Conservation (phyloP, 2,797 vertebrate genomes). For the Staurois parvus region DNA sequence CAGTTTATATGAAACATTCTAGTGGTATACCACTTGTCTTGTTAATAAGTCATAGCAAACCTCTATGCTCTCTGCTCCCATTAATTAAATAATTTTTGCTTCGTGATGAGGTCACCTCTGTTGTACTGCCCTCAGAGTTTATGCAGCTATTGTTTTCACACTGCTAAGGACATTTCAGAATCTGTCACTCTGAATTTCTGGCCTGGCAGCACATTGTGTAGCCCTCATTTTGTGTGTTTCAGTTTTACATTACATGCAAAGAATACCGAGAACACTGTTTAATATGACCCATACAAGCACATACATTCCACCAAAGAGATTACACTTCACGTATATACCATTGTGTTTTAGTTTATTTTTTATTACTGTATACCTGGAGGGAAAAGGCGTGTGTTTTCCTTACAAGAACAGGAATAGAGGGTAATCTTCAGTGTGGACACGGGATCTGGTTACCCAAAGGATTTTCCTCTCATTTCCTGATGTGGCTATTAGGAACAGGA, state of each 20-base stretch:
- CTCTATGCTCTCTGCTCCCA: neutral
- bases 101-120: slow-evolving; percentile 17
- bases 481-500: too few relatives aligned
- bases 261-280: too few relatives aligned
- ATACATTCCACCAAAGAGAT: too few relatives aligned
- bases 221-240: neutral
- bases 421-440: too few relatives aligned
- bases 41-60: neutral
- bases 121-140: neutral
- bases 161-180: slow-evolving; percentile 18
- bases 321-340: too few relatives aligned
- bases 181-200: slow-evolving; percentile 20
- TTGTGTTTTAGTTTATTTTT: too few relatives aligned
- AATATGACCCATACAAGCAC: neutral
- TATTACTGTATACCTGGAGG: too few relatives aligned
- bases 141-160: slow-evolving; percentile 17
- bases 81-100: neutral
- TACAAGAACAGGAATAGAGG: too few relatives aligned
- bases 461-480: too few relatives aligned
- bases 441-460: too few relatives aligned
- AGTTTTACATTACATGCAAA: neutral
- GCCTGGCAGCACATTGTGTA: neutral
- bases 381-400: too few relatives aligned
- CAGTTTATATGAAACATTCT: neutral
- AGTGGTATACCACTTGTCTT: neutral